These are phyloP conservation scores for Escarpia spicata DNA, from an alignment of 2,888 invertebrate species.

Conservation along the genomic window DNA sequence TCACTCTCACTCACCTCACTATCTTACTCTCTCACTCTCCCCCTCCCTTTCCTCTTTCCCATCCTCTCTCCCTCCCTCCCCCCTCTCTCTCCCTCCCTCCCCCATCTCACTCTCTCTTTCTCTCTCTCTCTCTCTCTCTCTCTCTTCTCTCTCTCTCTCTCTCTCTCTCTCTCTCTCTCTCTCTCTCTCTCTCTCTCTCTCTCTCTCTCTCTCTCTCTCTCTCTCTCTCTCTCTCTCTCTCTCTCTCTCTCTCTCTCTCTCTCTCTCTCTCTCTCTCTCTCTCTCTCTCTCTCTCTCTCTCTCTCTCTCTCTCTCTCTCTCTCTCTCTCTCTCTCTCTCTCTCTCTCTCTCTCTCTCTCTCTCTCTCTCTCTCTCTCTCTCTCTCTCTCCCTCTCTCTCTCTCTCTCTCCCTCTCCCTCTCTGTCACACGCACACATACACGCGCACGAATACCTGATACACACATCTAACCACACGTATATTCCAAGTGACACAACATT, in stretches of 20 bases:
- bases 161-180: background rate
- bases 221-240: conserved; percentile 14
- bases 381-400: conserved; percentile 17
- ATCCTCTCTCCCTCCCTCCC: no score
- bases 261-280: conserved; percentile 20
- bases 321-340: conserved; percentile 19
- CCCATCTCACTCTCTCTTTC: background rate
- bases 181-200: background rate
- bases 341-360: conserved; percentile 17
- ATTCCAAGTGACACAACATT: no score
- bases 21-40: background rate
- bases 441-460: no score
- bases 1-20: background rate
- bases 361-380: conserved; percentile 13
- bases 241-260: conserved; percentile 18
- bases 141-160: background rate
- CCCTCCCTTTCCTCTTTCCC: background rate
- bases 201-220: background rate
- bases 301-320: conserved; percentile 21
- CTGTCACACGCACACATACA: no score
- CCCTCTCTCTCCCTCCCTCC: no score
- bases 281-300: conserved; percentile 17
- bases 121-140: background rate
- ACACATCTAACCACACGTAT: no score
- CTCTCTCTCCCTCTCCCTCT: background rate